Base-by-base conservation (phyloP, 2,797 vertebrate genomes). In the Malurus leucopterus region DNA sequence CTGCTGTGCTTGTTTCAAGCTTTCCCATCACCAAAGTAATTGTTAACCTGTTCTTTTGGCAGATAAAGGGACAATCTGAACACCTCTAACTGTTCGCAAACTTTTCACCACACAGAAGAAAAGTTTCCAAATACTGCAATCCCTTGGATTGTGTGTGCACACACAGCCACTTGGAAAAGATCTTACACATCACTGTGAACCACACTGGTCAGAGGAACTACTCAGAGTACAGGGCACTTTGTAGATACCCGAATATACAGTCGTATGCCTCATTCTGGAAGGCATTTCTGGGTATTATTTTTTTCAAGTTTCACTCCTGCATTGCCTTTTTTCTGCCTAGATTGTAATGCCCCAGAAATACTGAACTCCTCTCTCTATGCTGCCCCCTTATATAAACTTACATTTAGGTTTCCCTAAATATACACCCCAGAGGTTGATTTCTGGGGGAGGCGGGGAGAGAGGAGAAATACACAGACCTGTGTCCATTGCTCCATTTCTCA, bases 11-110 rank as follows among this genome's bases (percentile, higher is more conserved):
- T 75, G 15, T 75, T 94, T 91, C 84, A 94, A 85, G 84, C 23
- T 91, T 90, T 93, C 75, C 84, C 62, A 75, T 26, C 85, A 84
- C 40, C 79, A 90, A 73, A 74, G 84, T 80, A 68, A 59, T 91
- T 76, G 53, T 84, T 89, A 24, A 84, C 61, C 43, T 24, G 6
- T 70, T 73, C 24, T 76, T 88, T 11, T 32, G 9, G 41, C 40
- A 88, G n/a, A 62, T 21, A 78, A 82, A 65, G 55, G 75, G 44
- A 36, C 15, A 18, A 38, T 7, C 16, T 47, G 54, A 78, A 58
- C 21, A 71, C 7, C 32, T 38, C 59, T 84, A 47, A 70, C 38
- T 4, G 1, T n/a, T 59, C 68, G 53, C 30, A 61, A 85, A 61
- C n/a, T 77, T 49, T 27, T 32, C 40, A 44, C 27, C 16, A 41